These are phyloP conservation scores for Chorisops tibialis DNA, from an alignment of 2,888 invertebrate species.

Conservation along the genomic window DNA sequence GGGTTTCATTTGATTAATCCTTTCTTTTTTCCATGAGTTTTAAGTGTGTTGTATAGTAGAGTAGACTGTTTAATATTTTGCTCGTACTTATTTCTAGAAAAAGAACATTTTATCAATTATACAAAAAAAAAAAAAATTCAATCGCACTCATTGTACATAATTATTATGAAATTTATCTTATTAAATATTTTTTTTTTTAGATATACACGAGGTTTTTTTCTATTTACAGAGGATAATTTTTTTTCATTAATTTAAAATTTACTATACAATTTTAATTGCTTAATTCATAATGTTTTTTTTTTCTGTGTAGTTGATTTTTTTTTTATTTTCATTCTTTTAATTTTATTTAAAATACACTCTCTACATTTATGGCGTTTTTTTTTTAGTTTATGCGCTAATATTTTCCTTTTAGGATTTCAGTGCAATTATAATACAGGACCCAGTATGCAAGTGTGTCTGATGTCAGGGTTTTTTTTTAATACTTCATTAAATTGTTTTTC, in stretches of 20 bases:
- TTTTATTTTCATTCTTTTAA: slow-evolving; percentile 13
- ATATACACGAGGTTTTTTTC: slow-evolving; percentile 16
- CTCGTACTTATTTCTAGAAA: neutral
- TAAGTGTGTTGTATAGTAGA: neutral
- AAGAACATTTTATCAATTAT: neutral
- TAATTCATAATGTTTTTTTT: slow-evolving; percentile 18
- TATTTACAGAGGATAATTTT: slow-evolving; percentile 23
- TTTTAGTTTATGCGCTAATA: neutral
- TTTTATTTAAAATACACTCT: slow-evolving; percentile 33
- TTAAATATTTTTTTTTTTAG: neutral
- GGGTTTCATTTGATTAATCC: no score
- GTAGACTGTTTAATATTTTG: neutral
- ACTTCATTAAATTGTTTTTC: no score
- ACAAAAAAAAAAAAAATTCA: slow-evolving; percentile 1
- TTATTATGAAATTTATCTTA: neutral
- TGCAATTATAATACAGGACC: no score
- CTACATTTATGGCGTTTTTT: slow-evolving; percentile 24
- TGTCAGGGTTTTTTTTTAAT: no score
- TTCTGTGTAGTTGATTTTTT: slow-evolving; percentile 17
- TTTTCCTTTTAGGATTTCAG: neutral
- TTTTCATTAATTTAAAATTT: slow-evolving; percentile 24
- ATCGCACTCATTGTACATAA: slow-evolving; percentile 5
- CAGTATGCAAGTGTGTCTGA: no score
- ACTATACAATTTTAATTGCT: slow-evolving; percentile 32
- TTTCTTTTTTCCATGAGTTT: neutral